These are phyloP conservation scores for Babylonia areolata DNA, from an alignment of 1,140 invertebrate species.

Conservation along the genomic window DNA sequence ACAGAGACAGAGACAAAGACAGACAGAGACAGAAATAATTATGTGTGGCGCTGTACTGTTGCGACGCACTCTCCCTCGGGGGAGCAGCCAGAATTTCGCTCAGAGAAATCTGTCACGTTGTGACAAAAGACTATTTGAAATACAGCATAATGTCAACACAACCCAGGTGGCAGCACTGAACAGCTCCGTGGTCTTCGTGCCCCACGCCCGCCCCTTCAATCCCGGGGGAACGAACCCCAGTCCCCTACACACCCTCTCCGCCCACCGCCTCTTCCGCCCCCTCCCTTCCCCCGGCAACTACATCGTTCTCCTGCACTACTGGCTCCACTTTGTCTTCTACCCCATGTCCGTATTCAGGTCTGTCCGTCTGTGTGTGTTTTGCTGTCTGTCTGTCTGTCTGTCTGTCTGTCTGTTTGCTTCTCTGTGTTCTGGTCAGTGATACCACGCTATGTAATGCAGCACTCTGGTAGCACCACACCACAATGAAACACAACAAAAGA, in stretches of 20 bases:
- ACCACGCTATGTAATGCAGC: background rate
- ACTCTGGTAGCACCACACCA: background rate
- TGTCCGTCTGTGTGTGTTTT: background rate
- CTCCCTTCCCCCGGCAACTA: background rate
- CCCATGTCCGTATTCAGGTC: conserved; percentile 9
- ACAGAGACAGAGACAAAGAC: no score
- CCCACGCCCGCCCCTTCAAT: conserved; percentile 31
- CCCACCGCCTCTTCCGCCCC: background rate
- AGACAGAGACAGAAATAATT: no score
- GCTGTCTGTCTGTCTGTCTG: background rate
- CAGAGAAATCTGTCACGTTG: no score
- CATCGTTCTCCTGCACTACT: conserved; percentile 30
- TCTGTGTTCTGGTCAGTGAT: background rate
- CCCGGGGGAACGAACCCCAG: background rate
- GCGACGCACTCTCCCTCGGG: no score
- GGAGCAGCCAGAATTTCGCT: no score
- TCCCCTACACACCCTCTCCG: background rate
- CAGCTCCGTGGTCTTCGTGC: background rate
- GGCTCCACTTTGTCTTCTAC: conserved; percentile 26
- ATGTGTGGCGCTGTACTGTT: no score
- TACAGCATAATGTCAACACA: no score
- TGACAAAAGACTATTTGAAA: no score
- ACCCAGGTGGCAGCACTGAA: conserved; percentile 5
- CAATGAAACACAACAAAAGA: no score
- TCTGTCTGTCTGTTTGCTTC: background rate